Evolutionary conservation across 2,797 vertebrate species (phyloP).

Genomic region (Xerus rutilus): DNA sequence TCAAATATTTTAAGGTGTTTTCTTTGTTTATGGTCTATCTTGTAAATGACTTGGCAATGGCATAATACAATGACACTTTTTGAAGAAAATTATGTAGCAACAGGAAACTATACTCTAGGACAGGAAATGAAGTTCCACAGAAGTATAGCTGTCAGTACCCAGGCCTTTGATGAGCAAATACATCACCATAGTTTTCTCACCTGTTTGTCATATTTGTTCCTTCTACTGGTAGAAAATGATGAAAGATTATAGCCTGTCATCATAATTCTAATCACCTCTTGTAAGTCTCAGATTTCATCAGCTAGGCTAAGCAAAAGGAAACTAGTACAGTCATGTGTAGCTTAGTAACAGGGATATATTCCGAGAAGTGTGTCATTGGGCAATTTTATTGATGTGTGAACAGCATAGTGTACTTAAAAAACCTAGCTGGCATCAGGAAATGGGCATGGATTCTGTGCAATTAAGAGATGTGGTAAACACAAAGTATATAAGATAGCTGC

Average conservation of each 20-base stretch:
- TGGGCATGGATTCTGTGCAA: not conserved
- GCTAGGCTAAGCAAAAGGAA: not conserved
- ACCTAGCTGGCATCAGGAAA: not conserved
- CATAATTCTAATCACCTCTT: not conserved
- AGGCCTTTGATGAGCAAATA: not conserved
- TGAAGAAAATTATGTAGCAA: slow-evolving; percentile 6
- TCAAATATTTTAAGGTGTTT: not conserved
- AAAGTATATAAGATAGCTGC: not conserved
- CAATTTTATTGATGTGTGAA: not conserved
- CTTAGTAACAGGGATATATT: not conserved
- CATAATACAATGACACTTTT: not conserved
- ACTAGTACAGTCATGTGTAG: not conserved
- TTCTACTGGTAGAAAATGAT: not conserved
- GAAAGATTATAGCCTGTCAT: not conserved
- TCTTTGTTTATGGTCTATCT: not conserved
- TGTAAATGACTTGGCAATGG: not conserved
- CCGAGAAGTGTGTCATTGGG: not conserved
- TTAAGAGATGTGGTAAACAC: not conserved
- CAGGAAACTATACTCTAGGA: not conserved
- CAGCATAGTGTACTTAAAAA: not conserved
- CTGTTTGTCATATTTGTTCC: not conserved
- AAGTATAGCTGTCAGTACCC: not conserved
- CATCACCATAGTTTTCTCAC: not conserved
- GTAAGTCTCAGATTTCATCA: not conserved
- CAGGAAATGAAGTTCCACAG: not conserved